Base-by-base conservation (phyloP, 2,797 vertebrate species). In the Pelobates cultripes region DNA sequence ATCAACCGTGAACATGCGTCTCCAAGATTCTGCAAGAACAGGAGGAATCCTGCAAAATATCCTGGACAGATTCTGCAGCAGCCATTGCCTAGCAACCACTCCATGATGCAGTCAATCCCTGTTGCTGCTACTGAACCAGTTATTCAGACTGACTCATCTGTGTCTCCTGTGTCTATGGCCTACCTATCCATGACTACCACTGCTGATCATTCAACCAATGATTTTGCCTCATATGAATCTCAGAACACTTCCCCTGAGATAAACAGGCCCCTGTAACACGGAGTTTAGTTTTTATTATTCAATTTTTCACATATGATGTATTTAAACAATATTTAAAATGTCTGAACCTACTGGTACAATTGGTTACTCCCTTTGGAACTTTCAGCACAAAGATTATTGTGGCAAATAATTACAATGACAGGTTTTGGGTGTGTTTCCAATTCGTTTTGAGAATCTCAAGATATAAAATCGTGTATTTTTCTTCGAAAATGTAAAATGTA, bases 1-100 rank as follows among this genome's bases (percentile, higher is more conserved):
- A 86, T 86, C 41, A 85, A 86, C 51, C 63, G 84, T 75, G 81
- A 85, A 17, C 86, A 86, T 45, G 84, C 84, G 9, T 83, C 86
- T 43, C 86, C 86, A 2, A 81, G 82, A 55, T 85, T 84, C 73
- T 82, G 73, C 47, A 85, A 84, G 57, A 85, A 85, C 64, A 81
- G 77, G 43, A 74, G 77, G 61, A 70, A 72, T 43, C 76, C 77
- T 42, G 40, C 60, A 40, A 79, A 79, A 47, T 72, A 71, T 70
- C n/a, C 77, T 42, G 73, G 28, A 8, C 44, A 70, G 13, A 43
- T 61, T 2, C 5, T 77, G 14, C 57, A 63, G 5, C 61, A 77
- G 45, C 9, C 57, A 4, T 42, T 79, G 5, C 68, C 77, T 40
- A 4, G 55, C 4, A 73, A 70, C 28, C 67, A 66, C 3, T 55